phyloP scores from a whole-genome alignment of 2,113 vertebrate species.

The Cheilinus undulatus region DNA sequence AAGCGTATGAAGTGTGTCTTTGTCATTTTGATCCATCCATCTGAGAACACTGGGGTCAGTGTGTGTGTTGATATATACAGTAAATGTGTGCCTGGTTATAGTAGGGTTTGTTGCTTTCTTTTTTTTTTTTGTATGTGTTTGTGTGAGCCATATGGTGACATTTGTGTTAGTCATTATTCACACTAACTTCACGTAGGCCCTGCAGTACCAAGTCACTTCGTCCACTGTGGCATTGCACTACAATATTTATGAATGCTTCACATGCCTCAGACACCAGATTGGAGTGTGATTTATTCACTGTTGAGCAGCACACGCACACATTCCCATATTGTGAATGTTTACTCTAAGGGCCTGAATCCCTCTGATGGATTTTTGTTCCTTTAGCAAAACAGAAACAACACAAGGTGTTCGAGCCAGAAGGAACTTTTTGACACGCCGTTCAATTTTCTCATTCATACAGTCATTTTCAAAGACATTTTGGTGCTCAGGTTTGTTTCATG shows the following conservation, averaged over 20 bases:
- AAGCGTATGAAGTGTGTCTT: too few species aligned
- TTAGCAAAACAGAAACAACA: neutral
- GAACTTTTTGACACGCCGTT: neutral
- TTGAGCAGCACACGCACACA: conserved; percentile 12
- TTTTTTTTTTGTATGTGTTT: neutral
- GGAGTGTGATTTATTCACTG: conserved; percentile 39
- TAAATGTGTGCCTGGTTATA: too few species aligned
- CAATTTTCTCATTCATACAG: neutral
- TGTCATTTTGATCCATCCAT: too few species aligned
- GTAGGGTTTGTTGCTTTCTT: neutral
- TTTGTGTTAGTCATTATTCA: conserved; percentile 59
- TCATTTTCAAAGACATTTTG: too few species aligned
- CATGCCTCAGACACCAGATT: conserved; percentile 37
- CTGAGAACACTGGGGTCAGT: too few species aligned
- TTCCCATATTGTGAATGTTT: neutral
- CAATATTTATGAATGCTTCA: conserved; percentile 57
- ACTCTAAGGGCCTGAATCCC: neutral
- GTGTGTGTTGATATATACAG: too few species aligned
- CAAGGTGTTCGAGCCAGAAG: neutral
- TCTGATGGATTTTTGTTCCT: neutral
- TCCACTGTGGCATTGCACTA: conserved; percentile 38
- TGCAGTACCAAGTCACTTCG: conserved; percentile 29
- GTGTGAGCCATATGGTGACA: conserved; percentile 25
- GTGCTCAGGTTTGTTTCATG: too few species aligned
- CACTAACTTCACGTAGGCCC: conserved; percentile 40